Base-by-base conservation (phyloP, 30 jellyfish, hydroid and myxozoan species). In the Haliclystus octoradiatus region DNA sequence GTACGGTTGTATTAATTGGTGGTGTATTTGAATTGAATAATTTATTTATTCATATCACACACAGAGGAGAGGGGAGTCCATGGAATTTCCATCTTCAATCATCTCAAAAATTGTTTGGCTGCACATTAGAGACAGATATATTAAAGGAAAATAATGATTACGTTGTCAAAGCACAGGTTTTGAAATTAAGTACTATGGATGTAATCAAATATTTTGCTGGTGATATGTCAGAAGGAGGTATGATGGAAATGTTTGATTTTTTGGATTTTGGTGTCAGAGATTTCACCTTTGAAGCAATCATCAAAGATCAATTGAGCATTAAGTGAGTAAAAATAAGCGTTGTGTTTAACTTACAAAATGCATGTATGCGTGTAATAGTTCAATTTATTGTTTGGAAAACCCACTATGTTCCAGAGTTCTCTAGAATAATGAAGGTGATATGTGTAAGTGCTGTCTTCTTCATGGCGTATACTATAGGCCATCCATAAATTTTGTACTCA, bases 251-350 rank as follows among this genome's bases (percentile, higher is more conserved):
- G n/a, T 57, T 75, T 66, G 82, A 76, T 22, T 83, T 83, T 66
- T 70, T 83, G 31, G 79, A 83, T 64, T 83, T 83, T 75, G 95
- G 87, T 13, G 34, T 83, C 14, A 50, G 62, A 73, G 73, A 83
- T 76, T 52, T 83, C 28, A 70, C 74, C 49, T 40, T 77, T 30
- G 28, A 28, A 14, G 95, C 93, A 3, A 46, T n/a, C 53, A 66
- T 83, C 24, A 77, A 60, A 12, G 81, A 69, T 14, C 53, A 76
- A 0, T 31, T 83, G 65, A 51, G 73, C 19, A 33, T 83, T 1
- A 75, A 75, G 95, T 83, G 29, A 62, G 82, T 65, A 0, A 28
- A n/a, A n/a, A n/a, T n/a, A n/a, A n/a, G n/a, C n/a, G n/a, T n/a
- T n/a, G n/a, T n/a, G n/a, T n/a, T n/a, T n/a, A n/a, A n/a, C n/a